A percentile compares a stretch with the other conserved stretches of the same genome.
phyloP scores from a whole-genome alignment of 2,113 vertebrate species.

The Ahaetulla prasina region DNA sequence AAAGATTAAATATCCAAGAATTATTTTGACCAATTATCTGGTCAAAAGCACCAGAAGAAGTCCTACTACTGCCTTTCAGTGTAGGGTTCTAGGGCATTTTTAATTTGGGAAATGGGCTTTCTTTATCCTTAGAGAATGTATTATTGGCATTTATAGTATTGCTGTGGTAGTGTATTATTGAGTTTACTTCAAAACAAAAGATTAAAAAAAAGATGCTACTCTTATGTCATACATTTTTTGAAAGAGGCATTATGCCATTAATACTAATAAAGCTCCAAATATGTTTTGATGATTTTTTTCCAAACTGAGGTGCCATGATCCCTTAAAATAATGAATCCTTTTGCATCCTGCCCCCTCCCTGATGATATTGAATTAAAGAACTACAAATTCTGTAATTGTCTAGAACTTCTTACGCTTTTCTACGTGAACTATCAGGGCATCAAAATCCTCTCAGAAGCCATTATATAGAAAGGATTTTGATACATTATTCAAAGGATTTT shows the following conservation, averaged over 20 bases:
- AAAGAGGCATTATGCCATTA: background rate
- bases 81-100: background rate
- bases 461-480: background rate
- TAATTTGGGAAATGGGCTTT: background rate
- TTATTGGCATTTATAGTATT: background rate
- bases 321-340: background rate
- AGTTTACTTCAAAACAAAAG: background rate
- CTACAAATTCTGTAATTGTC: background rate
- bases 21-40: background rate
- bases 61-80: background rate
- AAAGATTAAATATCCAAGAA: background rate
- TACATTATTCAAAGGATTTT: constrained; percentile 16
- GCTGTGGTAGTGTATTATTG: background rate
- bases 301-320: background rate
- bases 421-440: background rate
- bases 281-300: background rate
- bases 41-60: background rate
- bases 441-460: background rate
- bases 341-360: background rate
- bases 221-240: background rate
- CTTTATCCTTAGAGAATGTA: background rate
- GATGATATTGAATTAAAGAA: background rate
- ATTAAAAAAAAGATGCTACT: background rate
- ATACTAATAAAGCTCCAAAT: background rate
- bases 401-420: background rate